Conservation (phyloP, 2,797 vertebrate genomes). For the Chromobotia macracanthus region DNA sequence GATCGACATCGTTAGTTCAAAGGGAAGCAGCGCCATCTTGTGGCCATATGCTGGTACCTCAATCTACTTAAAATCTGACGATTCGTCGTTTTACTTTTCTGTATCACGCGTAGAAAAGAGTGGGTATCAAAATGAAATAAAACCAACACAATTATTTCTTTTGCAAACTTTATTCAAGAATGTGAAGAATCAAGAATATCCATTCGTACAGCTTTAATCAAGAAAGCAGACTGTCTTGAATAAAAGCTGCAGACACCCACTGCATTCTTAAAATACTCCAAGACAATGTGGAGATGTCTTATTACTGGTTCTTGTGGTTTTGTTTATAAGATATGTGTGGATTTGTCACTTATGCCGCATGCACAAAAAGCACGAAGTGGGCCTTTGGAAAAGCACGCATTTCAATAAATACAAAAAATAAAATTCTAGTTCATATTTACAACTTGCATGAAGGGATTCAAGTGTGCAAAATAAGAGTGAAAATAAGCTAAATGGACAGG, state of each 20-base stretch:
- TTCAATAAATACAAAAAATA: slow-evolving; percentile 98
- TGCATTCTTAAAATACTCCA: slow-evolving; percentile 16
- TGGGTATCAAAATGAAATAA: not conserved
- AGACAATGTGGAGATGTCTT: slow-evolving; percentile 34
- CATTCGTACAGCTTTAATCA: not conserved
- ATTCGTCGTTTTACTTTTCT: not conserved
- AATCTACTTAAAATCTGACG: not conserved
- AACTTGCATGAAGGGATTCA: slow-evolving; percentile 81
- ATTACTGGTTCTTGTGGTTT: slow-evolving; percentile 5
- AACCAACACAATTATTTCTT: slow-evolving; percentile 29
- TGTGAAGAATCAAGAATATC: slow-evolving; percentile 15
- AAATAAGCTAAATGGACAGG: not conserved
- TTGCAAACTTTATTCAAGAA: slow-evolving; percentile 53
- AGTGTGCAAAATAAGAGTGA: not conserved
- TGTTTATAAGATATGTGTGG: not conserved
- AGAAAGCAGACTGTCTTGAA: not conserved
- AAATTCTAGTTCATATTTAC: slow-evolving; percentile 90
- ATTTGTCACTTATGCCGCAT: slow-evolving; percentile 35
- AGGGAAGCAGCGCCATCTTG: slow-evolving; percentile 39
- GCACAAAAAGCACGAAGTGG: slow-evolving; percentile 35
- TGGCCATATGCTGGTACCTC: slow-evolving; percentile 19
- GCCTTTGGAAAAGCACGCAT: slow-evolving; percentile 58
- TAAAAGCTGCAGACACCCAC: not conserved
- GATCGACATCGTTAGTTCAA: not conserved
- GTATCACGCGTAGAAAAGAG: not conserved